Evolutionary conservation across 2,888 invertebrate species (phyloP).

Genomic region (Volucella zonaria): DNA sequence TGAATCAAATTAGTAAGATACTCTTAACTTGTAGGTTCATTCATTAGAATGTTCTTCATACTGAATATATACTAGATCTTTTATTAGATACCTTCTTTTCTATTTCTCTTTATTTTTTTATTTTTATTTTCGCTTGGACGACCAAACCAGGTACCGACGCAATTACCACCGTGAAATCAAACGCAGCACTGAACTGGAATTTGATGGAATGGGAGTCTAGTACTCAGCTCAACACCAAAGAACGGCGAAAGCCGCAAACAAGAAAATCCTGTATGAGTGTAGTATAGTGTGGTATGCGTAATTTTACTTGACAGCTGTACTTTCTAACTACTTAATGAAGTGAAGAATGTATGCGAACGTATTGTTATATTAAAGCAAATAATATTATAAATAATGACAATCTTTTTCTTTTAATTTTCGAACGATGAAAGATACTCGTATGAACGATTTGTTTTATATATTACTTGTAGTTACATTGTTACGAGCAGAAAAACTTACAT

Average conservation of each 20-base stretch:
- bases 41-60: slow-evolving; percentile 60
- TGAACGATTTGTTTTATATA: too few relatives aligned
- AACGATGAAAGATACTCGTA: too few relatives aligned
- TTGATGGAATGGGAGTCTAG: slow-evolving; percentile 64
- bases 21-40: slow-evolving; percentile 46
- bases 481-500: too few relatives aligned
- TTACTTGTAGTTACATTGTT: too few relatives aligned
- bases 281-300: slow-evolving; percentile 57
- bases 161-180: slow-evolving; percentile 67
- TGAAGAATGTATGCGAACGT: background rate
- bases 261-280: slow-evolving; percentile 75
- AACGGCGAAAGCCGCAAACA: slow-evolving; percentile 74
- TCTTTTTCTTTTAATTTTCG: too few relatives aligned
- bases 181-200: slow-evolving; percentile 66
- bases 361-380: slow-evolving; percentile 21
- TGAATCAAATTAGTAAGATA: slow-evolving; percentile 38
- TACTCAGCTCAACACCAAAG: slow-evolving; percentile 45
- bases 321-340: slow-evolving; percentile 10
- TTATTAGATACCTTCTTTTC: slow-evolving; percentile 30
- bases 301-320: slow-evolving; percentile 57
- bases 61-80: slow-evolving; percentile 19
- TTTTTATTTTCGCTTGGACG: slow-evolving; percentile 37
- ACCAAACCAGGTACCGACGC: slow-evolving; percentile 46
- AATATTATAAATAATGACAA: too few relatives aligned
- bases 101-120: slow-evolving; percentile 18